Conservation (phyloP, 2,888 invertebrate genomes). For the Spisula subtruncata region DNA sequence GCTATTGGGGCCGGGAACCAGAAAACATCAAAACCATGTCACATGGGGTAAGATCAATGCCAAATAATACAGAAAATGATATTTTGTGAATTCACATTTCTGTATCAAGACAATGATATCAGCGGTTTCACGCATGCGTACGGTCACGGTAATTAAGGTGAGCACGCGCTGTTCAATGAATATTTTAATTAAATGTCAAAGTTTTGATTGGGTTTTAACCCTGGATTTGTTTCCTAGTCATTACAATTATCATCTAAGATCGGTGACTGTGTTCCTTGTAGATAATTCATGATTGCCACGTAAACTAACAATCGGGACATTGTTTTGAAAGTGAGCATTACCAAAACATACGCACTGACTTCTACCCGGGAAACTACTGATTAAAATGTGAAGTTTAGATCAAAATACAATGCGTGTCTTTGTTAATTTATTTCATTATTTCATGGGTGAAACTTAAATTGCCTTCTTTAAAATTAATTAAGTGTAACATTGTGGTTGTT, state of each 20-base stretch:
- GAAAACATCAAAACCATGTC: no score
- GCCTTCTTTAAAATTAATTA: constrained; percentile 3
- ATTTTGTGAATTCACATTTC: no score
- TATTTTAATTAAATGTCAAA: constrained; percentile 1
- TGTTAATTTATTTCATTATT: not conserved
- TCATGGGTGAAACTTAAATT: not conserved
- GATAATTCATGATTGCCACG: not conserved
- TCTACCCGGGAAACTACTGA: not conserved
- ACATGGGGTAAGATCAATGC: no score
- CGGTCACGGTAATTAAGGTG: no score
- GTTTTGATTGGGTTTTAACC: not conserved
- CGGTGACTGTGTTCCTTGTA: not conserved
- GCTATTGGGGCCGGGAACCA: no score
- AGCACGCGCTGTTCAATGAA: constrained; percentile 19
- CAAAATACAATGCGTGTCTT: not conserved
- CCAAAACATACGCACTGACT: not conserved
- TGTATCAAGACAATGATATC: no score
- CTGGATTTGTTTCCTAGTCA: not conserved
- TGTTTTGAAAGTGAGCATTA: not conserved
- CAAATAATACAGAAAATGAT: no score
- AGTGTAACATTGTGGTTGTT: not conserved
- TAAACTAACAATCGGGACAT: not conserved
- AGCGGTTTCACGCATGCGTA: no score
- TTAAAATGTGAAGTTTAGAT: not conserved
- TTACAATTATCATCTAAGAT: not conserved